Conservation (phyloP, 2,888 invertebrate genomes). For the Mythimna vitellina region DNA sequence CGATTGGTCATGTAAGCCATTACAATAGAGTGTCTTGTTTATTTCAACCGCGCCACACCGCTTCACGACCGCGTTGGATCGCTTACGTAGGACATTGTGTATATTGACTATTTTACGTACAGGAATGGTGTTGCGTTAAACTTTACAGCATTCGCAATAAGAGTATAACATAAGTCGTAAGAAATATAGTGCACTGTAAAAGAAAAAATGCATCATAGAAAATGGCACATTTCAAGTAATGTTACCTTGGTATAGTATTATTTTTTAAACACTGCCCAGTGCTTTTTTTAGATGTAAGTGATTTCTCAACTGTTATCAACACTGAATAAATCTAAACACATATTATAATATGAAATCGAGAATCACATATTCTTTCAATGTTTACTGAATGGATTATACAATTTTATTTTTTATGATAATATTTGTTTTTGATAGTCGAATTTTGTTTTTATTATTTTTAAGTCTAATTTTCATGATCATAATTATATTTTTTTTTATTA, state of each 20-base stretch:
- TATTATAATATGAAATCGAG: slow-evolving; percentile 31
- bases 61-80: too few species aligned
- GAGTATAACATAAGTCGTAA: not conserved
- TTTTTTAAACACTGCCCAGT: slow-evolving; percentile 44
- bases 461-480: slow-evolving; percentile 37
- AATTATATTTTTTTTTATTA: slow-evolving; percentile 31
- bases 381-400: slow-evolving; percentile 41
- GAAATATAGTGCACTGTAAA: slow-evolving; percentile 22
- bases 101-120: slow-evolving; percentile 2
- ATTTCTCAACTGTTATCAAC: slow-evolving; percentile 27
- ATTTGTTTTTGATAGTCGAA: slow-evolving; percentile 46
- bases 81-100: too few species aligned
- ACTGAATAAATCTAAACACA: slow-evolving; percentile 14
- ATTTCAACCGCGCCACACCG: too few species aligned
- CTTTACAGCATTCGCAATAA: too few species aligned
- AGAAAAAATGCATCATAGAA: slow-evolving; percentile 13
- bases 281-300: not conserved
- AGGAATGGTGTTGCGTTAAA: not conserved
- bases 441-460: slow-evolving; percentile 53
- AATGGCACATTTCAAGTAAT: slow-evolving; percentile 36
- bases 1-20: too few species aligned
- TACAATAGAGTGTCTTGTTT: too few species aligned
- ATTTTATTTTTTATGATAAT: slow-evolving; percentile 50
- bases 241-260: slow-evolving; percentile 66
- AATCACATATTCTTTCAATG: slow-evolving; percentile 26